Percentiles rank a stretch among this genome's conserved stretches.
These are phyloP conservation scores for Campylomormyrus numenius DNA, from an alignment of 2,113 vertebrate species.

Conservation along the genomic window DNA sequence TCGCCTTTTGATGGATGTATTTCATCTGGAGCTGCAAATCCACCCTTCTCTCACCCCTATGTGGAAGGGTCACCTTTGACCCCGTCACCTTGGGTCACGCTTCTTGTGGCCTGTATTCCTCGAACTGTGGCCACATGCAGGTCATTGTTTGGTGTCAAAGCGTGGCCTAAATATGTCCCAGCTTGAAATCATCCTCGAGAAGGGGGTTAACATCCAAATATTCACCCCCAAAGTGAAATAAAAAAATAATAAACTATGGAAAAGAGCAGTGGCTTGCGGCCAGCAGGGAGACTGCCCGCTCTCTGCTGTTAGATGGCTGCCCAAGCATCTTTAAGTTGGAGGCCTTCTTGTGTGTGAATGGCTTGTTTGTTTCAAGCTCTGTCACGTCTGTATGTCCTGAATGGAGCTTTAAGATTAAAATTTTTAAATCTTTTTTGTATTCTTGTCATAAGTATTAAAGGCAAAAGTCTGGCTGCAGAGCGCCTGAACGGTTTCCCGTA, in stretches of 20 bases:
- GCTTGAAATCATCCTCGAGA: constrained; percentile 5
- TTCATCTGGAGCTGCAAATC: not conserved
- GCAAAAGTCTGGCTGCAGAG: not conserved
- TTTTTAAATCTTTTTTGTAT: not conserved
- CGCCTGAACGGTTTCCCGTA: not conserved
- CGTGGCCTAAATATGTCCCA: not conserved
- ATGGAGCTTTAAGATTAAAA: constrained; percentile 5
- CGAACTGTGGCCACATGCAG: not conserved
- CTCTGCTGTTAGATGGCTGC: not conserved
- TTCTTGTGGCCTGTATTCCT: not conserved
- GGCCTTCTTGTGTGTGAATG: not conserved
- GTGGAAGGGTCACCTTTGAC: constrained; percentile 47
- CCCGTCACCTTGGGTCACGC: constrained; percentile 23
- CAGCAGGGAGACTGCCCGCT: not conserved
- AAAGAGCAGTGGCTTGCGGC: not conserved
- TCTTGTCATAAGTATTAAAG: not conserved
- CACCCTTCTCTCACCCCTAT: constrained; percentile 21
- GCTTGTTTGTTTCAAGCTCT: constrained; percentile 37
- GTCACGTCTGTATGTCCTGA: constrained; percentile 33
- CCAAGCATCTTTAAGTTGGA: not conserved
- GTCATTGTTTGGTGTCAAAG: not conserved
- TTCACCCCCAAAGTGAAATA: not conserved
- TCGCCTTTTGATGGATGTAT: not conserved
- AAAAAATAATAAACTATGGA: not conserved
- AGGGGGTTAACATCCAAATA: not conserved